These are phyloP conservation scores for Cephalopholis sonnerati DNA, from an alignment of 2,113 vertebrate genomes.

Conservation along the genomic window DNA sequence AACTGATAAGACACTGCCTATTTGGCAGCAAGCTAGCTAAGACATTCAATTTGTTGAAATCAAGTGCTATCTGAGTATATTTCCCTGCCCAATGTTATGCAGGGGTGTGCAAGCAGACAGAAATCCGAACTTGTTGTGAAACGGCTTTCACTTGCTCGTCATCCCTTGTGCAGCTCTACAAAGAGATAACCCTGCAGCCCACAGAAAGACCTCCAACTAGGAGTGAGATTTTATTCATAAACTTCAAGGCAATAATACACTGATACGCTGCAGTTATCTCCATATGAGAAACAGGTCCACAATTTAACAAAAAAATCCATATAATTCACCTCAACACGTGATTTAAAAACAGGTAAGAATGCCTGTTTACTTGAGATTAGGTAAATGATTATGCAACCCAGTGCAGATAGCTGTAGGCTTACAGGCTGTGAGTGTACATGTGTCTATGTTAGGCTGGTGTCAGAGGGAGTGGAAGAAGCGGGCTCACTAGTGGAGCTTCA, in stretches of 20 bases:
- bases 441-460: slow-evolving; percentile 17
- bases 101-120: no score
- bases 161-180: not conserved
- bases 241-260: not conserved
- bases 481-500: slow-evolving; percentile 75
- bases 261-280: not conserved
- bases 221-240: not conserved
- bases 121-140: no score
- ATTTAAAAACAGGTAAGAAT: not conserved
- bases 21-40: no score
- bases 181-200: not conserved
- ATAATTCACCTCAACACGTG: no score
- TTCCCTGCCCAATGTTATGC: no score
- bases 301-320: not conserved
- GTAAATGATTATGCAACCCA: not conserved
- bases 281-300: not conserved
- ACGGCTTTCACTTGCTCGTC: not conserved
- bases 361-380: not conserved
- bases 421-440: not conserved
- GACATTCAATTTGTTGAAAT: no score
- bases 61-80: no score
- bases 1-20: no score
- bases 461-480: slow-evolving; percentile 68
- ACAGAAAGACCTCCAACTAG: not conserved
- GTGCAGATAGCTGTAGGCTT: not conserved